These are phyloP conservation scores for Drosophila varians DNA, from an alignment of 1,140 invertebrate genomes.

Conservation along the genomic window DNA sequence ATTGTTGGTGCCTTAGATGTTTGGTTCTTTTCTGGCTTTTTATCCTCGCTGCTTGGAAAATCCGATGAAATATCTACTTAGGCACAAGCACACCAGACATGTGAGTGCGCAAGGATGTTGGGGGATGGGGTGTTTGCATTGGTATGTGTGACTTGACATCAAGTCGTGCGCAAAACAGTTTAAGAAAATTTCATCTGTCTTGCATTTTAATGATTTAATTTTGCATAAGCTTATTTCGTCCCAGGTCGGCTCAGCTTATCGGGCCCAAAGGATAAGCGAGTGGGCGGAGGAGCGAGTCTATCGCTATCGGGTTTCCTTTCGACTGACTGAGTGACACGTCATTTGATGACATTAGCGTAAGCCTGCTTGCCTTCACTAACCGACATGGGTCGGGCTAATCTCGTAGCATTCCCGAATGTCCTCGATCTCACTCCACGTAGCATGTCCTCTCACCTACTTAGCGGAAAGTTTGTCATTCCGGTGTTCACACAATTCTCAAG, in stretches of 20 bases:
- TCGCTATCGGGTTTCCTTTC: slow-evolving; percentile 19
- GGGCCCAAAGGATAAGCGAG: slow-evolving; percentile 7
- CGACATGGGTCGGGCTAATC: slow-evolving; percentile 51
- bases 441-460: slow-evolving; percentile 1
- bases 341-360: slow-evolving; percentile 69
- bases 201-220: slow-evolving; percentile 78
- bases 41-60: slow-evolving; percentile 56
- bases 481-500: slow-evolving; percentile 17
- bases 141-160: slow-evolving; percentile 52
- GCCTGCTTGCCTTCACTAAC: slow-evolving; percentile 48
- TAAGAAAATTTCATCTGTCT: slow-evolving; percentile 71
- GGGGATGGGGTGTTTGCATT: slow-evolving; percentile 32
- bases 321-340: slow-evolving; percentile 56
- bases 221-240: slow-evolving; percentile 66
- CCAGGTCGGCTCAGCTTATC: slow-evolving; percentile 15
- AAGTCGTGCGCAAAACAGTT: slow-evolving; percentile 75
- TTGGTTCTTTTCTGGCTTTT: slow-evolving; percentile 26
- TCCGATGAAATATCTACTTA: slow-evolving; percentile 73
- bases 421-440: neutral
- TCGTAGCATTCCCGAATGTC: slow-evolving; percentile 7
- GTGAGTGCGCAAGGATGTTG: slow-evolving; percentile 5
- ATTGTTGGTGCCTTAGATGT: slow-evolving; percentile 44
- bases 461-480: slow-evolving; percentile 21
- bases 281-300: neutral
- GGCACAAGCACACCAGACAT: slow-evolving; percentile 49